Evolutionary conservation across 1,140 invertebrate species (phyloP).

Genomic region (Pristionchus pacificus): DNA sequence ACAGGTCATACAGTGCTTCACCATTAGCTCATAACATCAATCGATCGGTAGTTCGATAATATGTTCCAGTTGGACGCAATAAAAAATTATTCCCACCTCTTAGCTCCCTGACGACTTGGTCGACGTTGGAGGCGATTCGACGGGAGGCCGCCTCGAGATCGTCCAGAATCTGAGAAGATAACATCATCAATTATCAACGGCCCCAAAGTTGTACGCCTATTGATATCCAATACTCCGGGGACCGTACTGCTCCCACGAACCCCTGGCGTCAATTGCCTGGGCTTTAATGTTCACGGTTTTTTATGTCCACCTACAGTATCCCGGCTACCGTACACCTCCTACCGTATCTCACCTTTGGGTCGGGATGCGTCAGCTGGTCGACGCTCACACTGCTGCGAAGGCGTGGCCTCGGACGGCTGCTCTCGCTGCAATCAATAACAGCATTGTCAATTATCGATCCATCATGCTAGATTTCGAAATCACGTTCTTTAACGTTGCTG

Average conservation of each 20-base stretch:
- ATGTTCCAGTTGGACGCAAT: neutral
- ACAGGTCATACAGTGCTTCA: too few relatives aligned
- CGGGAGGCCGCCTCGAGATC: slow-evolving; percentile 25
- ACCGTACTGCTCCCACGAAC: slow-evolving; percentile 3
- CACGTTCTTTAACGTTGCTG: too few relatives aligned
- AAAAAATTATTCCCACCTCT: neutral
- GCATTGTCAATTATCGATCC: neutral
- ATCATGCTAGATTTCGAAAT: too few relatives aligned
- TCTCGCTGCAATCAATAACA: neutral
- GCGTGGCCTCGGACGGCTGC: neutral
- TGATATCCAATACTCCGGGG: slow-evolving; percentile 8
- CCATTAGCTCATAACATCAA: too few relatives aligned
- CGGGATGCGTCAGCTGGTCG: neutral
- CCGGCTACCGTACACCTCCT: too few relatives aligned
- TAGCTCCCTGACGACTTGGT: slow-evolving; percentile 25
- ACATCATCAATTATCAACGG: slow-evolving; percentile 9
- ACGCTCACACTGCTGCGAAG: neutral
- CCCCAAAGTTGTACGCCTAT: slow-evolving; percentile 7
- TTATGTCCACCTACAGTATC: neutral
- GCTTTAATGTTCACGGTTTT: neutral
- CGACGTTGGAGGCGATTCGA: slow-evolving; percentile 26
- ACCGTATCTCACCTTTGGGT: neutral
- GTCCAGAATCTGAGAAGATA: slow-evolving; percentile 10
- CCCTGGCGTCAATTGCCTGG: neutral
- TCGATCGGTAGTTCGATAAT: neutral